Evolutionary conservation across 1,140 invertebrate species (phyloP), one percentile per base, ranked within the genome.

Genomic region (Danaus plexippus): DNA sequence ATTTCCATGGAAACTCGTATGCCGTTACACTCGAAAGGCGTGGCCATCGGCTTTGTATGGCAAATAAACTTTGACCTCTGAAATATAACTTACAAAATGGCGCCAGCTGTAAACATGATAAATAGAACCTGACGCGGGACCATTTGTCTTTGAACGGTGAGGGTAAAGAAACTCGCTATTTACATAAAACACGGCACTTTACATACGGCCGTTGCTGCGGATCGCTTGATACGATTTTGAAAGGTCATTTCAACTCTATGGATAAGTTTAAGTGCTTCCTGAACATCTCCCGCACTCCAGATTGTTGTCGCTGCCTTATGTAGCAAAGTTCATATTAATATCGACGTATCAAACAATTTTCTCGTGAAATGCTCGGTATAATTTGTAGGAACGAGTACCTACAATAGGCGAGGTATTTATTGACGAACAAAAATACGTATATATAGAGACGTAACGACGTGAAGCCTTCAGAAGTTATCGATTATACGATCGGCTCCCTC

Each of bases 131-230:
- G 71, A 73, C 73, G 64, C 61, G 55, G 43, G 47, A 67, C 68
- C 73, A 78, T 80, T 80, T 80, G 77, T 80, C 77, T 77, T 52
- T 50, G 40, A 43, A 57, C 55, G 59, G 47, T 51, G 58, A 67
- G 66, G 52, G 61, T 43, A 48, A 62, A 57, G 65, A 69, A 75
- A 72, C 57, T 66, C 58, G 54, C 52, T 71, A 77, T 80, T 78
- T 77, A 77, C 75, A 78, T 78, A 80, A 70, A 63, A 65, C 54
- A 61, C 61, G 63, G 54, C 52, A 59, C 47, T 66, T 64, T 63
- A 63, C 66, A 71, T 62, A 47, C 46, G 53, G 57, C 46, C 51
- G 57, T 55, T 60, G 61, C 58, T 63, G 50, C 46, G 41, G 40
- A 44, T 43, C 45, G 52, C 59, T 57, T 67, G 54, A 67, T 67